Percentiles rank a stretch among this genome's conserved stretches.
Conservation (phyloP, 1,140 invertebrate species). For the Zaprionus kolodkinae region DNA sequence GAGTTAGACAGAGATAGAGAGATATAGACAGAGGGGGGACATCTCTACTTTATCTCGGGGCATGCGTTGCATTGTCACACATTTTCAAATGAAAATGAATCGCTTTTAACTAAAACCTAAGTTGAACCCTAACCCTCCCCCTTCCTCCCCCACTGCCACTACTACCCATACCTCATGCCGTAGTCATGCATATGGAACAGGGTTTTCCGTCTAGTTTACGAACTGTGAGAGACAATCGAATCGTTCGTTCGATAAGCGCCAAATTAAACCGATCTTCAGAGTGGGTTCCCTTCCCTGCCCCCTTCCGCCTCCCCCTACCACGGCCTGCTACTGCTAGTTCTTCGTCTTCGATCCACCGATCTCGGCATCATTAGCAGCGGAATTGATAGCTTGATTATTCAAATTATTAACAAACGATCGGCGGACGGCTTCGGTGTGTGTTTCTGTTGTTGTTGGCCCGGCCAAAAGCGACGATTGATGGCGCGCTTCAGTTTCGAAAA, state of each 20-base stretch:
- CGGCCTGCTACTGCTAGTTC: conserved; percentile 21
- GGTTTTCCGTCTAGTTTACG: conserved; percentile 73
- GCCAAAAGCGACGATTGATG: conserved; percentile 63
- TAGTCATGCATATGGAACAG: conserved; percentile 68
- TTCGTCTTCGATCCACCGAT: conserved; percentile 59
- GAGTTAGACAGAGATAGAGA: not conserved
- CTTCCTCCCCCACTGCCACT: conserved; percentile 17
- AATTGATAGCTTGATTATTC: conserved; percentile 84
- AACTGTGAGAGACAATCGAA: conserved; percentile 66
- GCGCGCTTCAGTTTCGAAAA: conserved; percentile 63
- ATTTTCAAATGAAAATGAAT: conserved; percentile 81
- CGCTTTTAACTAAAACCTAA: conserved; percentile 49
- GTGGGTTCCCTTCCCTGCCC: not conserved
- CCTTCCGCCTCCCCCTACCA: not conserved
- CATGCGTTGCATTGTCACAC: conserved; percentile 80
- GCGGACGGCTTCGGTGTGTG: conserved; percentile 33
- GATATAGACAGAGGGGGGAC: not conserved
- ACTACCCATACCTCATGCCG: not conserved
- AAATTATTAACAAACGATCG: conserved; percentile 83
- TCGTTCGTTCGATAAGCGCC: conserved; percentile 53
- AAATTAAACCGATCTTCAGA: conserved; percentile 48
- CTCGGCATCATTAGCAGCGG: conserved; percentile 80
- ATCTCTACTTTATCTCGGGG: conserved; percentile 52
- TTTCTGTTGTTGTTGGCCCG: conserved; percentile 36
- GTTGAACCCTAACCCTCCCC: not conserved